A percentile compares a stretch with the other conserved stretches of the same genome.
These are phyloP conservation scores for Tinea semifulvella DNA, from an alignment of 2,888 invertebrate genomes.

Conservation along the genomic window DNA sequence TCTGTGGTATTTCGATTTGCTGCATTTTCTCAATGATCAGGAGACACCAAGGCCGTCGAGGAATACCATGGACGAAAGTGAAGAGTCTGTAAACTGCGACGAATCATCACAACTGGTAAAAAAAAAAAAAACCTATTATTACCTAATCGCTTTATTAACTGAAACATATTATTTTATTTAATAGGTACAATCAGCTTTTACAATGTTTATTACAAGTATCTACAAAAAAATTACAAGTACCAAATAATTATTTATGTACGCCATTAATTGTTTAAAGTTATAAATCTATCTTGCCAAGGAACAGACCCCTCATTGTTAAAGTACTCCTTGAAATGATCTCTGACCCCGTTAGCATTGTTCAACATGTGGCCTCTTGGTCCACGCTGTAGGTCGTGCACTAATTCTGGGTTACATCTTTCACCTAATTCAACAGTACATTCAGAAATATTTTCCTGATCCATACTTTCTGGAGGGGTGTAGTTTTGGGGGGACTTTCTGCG, in stretches of 20 bases:
- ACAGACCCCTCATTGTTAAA: constrained; percentile 15
- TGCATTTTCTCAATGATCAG: background rate
- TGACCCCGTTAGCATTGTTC: constrained; percentile 2
- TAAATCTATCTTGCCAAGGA: constrained; percentile 14
- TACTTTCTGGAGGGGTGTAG: constrained; percentile 2
- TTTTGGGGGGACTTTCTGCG: background rate
- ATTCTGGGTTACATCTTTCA: background rate
- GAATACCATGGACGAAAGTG: background rate
- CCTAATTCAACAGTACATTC: constrained; percentile 2
- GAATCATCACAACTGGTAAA: too few relatives aligned
- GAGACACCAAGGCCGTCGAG: background rate
- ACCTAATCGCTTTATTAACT: too few relatives aligned
- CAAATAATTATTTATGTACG: background rate
- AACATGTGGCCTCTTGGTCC: background rate
- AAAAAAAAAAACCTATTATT: too few relatives aligned
- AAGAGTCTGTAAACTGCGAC: background rate
- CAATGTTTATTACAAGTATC: too few relatives aligned
- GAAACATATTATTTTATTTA: too few relatives aligned
- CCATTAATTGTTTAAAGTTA: background rate
- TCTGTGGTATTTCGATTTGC: background rate
- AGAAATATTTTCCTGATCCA: constrained; percentile 13
- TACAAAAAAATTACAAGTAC: too few relatives aligned
- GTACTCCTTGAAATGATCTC: constrained; percentile 14
- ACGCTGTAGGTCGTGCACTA: background rate
- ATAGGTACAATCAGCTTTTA: too few relatives aligned